Percentiles rank a stretch among this genome's conserved stretches.
These are phyloP conservation scores for Tragopan temminckii DNA, from an alignment of 2,797 vertebrate genomes.

Conservation along the genomic window DNA sequence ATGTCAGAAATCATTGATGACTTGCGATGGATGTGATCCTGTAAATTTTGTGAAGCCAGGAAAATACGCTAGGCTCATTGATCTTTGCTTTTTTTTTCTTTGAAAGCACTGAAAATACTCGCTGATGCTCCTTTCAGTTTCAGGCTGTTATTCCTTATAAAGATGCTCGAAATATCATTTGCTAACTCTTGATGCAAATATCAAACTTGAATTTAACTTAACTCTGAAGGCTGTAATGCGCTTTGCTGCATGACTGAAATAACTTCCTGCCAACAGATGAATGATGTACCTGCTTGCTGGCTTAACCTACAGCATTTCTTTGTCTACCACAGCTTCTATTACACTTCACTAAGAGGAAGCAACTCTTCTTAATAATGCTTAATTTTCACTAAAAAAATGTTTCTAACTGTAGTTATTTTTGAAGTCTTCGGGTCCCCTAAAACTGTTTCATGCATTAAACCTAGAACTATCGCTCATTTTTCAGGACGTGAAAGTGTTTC, in stretches of 20 bases:
- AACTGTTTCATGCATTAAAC: neutral
- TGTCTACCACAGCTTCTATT: neutral
- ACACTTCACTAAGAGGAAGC: neutral
- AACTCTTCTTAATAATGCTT: neutral
- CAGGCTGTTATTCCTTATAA: conserved; percentile 1
- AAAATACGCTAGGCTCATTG: accelerated
- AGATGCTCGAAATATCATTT: neutral
- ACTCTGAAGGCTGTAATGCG: neutral
- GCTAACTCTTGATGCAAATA: conserved; percentile 23
- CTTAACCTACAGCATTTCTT: conserved; percentile 7
- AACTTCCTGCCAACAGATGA: neutral
- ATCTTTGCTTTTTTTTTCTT: neutral
- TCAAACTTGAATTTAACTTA: neutral
- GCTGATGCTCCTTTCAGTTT: neutral
- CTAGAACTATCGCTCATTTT: neutral
- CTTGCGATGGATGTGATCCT: neutral
- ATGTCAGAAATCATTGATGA: neutral
- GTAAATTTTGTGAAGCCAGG: neutral
- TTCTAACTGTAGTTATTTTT: neutral
- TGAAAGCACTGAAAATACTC: neutral
- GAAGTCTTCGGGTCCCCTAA: neutral
- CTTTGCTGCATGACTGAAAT: conserved; percentile 18
- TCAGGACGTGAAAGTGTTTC: neutral
- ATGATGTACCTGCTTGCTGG: neutral
- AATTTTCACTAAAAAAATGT: neutral